A percentile compares a stretch with the other conserved stretches of the same genome.
Evolutionary conservation across 2,888 invertebrate species (phyloP).

Genomic region (Conops quadrifasciatus): DNA sequence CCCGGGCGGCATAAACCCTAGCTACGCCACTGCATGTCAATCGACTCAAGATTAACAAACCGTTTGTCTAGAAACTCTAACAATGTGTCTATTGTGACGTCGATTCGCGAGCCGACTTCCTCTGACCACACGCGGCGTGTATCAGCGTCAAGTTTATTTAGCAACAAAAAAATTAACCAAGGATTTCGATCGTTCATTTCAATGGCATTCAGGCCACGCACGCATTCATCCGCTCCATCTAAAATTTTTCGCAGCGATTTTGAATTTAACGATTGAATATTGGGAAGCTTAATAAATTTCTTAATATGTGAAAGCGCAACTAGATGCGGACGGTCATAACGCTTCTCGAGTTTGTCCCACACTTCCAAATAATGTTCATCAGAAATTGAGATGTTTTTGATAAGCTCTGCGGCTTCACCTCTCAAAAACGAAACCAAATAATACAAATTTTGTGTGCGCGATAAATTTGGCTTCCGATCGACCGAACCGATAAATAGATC

Average conservation of each 20-base stretch:
- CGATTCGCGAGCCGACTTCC: background rate
- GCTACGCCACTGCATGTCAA: too few relatives aligned
- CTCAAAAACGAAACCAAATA: constrained; percentile 31
- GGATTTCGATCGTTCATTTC: constrained; percentile 1
- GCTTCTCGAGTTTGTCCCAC: constrained; percentile 30
- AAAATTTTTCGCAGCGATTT: background rate
- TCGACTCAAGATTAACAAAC: background rate
- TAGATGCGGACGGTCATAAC: constrained; percentile 26
- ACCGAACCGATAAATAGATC: constrained; percentile 6
- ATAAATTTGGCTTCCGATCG: constrained; percentile 17
- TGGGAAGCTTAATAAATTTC: constrained; percentile 8
- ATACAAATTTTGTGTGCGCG: constrained; percentile 31
- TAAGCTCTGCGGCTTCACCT: constrained; percentile 33
- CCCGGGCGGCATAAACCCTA: too few relatives aligned
- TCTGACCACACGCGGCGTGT: constrained; percentile 14
- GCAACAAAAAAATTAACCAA: constrained; percentile 7
- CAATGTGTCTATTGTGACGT: background rate
- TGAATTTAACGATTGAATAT: constrained; percentile 2
- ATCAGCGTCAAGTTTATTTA: constrained; percentile 10
- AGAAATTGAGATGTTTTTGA: constrained; percentile 31
- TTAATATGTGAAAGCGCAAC: constrained; percentile 23
- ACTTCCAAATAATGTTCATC: constrained; percentile 30
- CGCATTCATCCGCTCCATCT: constrained; percentile 7
- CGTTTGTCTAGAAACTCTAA: constrained; percentile 11
- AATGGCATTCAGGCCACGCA: constrained; percentile 10